Conservation (phyloP, 2,113 vertebrate species). For the Lanius ludovicianus region DNA sequence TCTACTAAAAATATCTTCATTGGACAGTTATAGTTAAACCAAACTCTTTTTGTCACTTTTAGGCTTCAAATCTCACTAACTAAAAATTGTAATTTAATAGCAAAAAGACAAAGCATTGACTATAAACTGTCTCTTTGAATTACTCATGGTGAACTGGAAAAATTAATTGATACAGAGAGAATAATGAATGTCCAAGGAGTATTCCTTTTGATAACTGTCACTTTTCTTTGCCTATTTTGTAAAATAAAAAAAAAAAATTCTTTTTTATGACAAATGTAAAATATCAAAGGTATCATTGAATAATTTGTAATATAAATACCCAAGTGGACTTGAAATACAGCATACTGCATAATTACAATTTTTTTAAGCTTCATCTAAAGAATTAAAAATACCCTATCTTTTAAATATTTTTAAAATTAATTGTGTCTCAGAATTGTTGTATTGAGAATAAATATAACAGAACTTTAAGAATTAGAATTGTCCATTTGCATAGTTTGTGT, state of each 20-base stretch:
- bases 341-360: background rate
- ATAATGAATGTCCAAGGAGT: background rate
- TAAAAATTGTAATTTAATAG: background rate
- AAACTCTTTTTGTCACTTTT: background rate
- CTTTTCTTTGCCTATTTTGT: background rate
- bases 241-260: background rate
- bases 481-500: background rate
- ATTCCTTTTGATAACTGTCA: background rate
- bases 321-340: background rate
- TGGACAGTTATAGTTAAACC: background rate
- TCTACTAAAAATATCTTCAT: background rate
- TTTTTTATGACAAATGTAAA: background rate
- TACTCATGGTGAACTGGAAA: constrained; percentile 13
- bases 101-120: background rate
- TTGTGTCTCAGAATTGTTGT: background rate
- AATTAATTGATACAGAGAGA: background rate
- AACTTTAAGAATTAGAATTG: background rate
- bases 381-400: background rate
- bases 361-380: background rate
- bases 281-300: background rate
- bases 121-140: constrained; percentile 15
- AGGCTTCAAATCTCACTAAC: background rate
- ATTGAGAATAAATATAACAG: background rate
- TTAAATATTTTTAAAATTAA: background rate
- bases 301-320: background rate